These are phyloP conservation scores for Pseudomyrmex cubaensis DNA, from an alignment of 1,140 invertebrate genomes.

Conservation along the genomic window DNA sequence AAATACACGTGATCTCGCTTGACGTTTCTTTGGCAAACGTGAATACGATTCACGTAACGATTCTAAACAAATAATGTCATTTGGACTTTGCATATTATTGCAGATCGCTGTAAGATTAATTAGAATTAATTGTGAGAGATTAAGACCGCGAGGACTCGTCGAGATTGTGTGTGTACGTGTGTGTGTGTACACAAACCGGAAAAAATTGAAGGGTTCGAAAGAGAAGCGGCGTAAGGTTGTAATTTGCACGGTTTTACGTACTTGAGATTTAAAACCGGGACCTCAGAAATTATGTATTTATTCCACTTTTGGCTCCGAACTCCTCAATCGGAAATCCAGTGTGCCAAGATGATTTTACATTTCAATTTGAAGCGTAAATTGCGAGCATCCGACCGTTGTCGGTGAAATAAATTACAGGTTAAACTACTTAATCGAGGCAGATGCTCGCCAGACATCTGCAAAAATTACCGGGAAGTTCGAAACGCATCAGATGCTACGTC, in stretches of 20 bases:
- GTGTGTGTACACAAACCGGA: not conserved
- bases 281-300: conserved; percentile 29
- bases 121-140: not conserved
- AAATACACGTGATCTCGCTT: conserved; percentile 10
- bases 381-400: conserved; percentile 42
- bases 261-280: conserved; percentile 7
- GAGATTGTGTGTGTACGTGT: not conserved
- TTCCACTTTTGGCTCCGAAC: conserved; percentile 14
- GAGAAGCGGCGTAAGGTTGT: not conserved
- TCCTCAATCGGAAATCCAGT: conserved; percentile 43
- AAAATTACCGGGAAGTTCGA: conserved; percentile 50
- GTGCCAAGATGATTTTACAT: conserved; percentile 50
- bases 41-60: not conserved
- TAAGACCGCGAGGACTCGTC: not conserved
- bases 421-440: conserved; percentile 52
- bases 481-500: conserved; percentile 37
- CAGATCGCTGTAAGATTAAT: not conserved
- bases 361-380: conserved; percentile 57
- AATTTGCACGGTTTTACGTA: conserved; percentile 29
- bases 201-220: not conserved
- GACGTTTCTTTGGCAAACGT: conserved; percentile 3
- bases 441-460: conserved; percentile 56
- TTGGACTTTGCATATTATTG: not conserved
- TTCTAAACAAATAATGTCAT: conserved; percentile 5
- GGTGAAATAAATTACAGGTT: conserved; percentile 55